These are phyloP conservation scores for Aix galericulata DNA, from an alignment of 2,113 vertebrate species.

Conservation along the genomic window DNA sequence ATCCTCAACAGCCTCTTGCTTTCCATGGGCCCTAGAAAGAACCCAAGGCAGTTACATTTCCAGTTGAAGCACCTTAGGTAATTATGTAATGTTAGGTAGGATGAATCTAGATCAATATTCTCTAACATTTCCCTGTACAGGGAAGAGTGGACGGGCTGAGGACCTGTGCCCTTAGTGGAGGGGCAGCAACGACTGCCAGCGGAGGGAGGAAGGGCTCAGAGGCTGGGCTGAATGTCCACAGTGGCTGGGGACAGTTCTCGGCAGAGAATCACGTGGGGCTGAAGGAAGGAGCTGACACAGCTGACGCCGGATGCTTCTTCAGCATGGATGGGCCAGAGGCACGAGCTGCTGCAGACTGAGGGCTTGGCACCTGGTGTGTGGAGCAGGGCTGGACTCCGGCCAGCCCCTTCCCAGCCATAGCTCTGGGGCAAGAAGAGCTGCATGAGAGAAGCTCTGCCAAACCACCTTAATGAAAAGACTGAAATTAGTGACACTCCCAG, in stretches of 20 bases:
- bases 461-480: conserved; percentile 44
- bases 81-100: background rate
- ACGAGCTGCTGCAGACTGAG: background rate
- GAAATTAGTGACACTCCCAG: conserved; percentile 58
- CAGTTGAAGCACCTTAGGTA: background rate
- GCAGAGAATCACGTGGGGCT: background rate
- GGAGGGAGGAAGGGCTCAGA: background rate
- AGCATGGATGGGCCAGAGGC: background rate
- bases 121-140: background rate
- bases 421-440: background rate
- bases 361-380: background rate
- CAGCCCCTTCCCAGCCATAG: background rate
- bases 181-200: background rate
- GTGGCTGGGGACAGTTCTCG: background rate
- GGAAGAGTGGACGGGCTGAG: background rate
- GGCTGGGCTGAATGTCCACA: background rate
- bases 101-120: background rate
- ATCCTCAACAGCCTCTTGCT: background rate
- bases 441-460: background rate
- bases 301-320: background rate
- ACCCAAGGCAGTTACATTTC: background rate
- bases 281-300: background rate
- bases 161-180: background rate
- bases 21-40: background rate
- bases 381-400: background rate